phyloP scores from a whole-genome alignment of 1,140 invertebrate species.

The Apis dorsata region DNA sequence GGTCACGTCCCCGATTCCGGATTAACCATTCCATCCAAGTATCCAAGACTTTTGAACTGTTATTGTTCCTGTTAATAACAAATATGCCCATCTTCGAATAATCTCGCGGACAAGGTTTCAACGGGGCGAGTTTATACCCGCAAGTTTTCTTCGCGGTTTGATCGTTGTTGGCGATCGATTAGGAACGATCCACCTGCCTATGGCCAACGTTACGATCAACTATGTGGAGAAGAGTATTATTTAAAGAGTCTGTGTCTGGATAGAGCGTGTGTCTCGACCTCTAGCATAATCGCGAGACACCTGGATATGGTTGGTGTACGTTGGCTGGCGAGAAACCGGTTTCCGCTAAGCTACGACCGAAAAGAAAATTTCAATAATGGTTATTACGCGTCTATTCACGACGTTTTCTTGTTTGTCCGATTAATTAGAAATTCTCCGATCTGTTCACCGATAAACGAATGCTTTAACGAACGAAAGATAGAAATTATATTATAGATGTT shows the following conservation, averaged over 20 bases:
- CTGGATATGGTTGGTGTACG: slow-evolving; percentile 29
- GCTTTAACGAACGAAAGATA: neutral
- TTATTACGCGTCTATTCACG: slow-evolving; percentile 43
- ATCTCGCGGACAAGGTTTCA: neutral
- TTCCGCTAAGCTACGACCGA: slow-evolving; percentile 36
- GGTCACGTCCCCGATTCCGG: neutral
- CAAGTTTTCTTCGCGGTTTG: slow-evolving; percentile 4
- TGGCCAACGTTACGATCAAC: slow-evolving; percentile 15
- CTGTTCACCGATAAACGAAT: neutral
- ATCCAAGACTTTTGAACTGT: neutral
- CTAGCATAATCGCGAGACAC: slow-evolving; percentile 49
- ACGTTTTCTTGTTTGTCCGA: slow-evolving; percentile 36
- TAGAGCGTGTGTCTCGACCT: slow-evolving; percentile 46
- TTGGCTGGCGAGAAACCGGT: slow-evolving; percentile 33
- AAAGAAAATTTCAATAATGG: slow-evolving; percentile 52
- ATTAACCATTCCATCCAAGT: neutral
- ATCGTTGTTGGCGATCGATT: slow-evolving; percentile 23
- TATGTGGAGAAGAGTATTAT: slow-evolving; percentile 29
- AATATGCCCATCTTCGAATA: neutral
- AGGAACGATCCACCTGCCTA: slow-evolving; percentile 36
- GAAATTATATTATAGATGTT: no score
- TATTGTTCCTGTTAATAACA: slow-evolving; percentile 17
- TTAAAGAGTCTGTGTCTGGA: slow-evolving; percentile 38
- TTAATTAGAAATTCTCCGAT: slow-evolving; percentile 39
- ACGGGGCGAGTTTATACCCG: neutral